Base-by-base conservation (phyloP, 2,797 vertebrate species). In the Falco columbarius region DNA sequence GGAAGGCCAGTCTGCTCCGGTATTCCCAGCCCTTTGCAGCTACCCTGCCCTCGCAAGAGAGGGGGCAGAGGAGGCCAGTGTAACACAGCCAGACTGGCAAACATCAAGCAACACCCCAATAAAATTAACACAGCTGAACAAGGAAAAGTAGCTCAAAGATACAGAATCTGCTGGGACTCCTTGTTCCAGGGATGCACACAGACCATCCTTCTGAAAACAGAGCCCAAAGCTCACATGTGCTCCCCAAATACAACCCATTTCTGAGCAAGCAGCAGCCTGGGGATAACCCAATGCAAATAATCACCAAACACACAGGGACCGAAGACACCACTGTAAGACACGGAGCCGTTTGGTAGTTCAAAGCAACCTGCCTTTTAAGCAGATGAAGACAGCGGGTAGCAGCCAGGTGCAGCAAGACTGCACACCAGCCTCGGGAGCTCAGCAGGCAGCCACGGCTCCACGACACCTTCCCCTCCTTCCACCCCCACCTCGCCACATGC, bases 401-500 rank as follows among this genome's bases (percentile, higher is more conserved):
- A 10, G 17, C 61, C 3, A 5, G 55, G 66, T 9, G 5, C 59
- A 61, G 85, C n/a, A 54, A 51, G 65, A 26, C 47, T 67, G 49
- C 40, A 30, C 49, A 24, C 10, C 70, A 65, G 58, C 71, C 61
- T 72, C n/a, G 4, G 72, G 42, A 90, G 38, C 86, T 80, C 77
- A 75, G 76, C 27, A 71, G 49, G 54, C 62, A 90, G 75, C 46
- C 55, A 65, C 2, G 5, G 55, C 89, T 70, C 49, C 82, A 73
- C 0, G 0, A 14, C 44, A 89, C 17, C 65, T 72, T 44, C 77
- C 77, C 52, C 49, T 90, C 32, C 68, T 84, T 54, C 66, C 84
- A 84, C 5, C 15, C 10, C 26, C 1, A 0, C 29, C 70, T 74
- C 4, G 0, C 63, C 61, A 44, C 63, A 10, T 5, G 51, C 47